Base-by-base conservation (phyloP, 2,888 invertebrate genomes). In the Aleiodes testaceus region DNA sequence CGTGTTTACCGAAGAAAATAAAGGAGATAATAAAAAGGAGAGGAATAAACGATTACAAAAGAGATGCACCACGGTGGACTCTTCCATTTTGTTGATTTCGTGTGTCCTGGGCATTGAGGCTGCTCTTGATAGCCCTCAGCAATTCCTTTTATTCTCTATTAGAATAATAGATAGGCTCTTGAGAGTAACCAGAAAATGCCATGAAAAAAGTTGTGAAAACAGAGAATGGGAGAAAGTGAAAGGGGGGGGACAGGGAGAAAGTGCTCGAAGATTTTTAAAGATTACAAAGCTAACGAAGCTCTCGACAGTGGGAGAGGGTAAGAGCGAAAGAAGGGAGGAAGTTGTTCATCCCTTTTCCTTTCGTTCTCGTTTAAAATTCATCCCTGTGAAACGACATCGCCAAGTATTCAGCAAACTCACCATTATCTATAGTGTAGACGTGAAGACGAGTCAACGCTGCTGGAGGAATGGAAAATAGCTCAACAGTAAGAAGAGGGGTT, bases 361-460 rank as follows among this genome's bases (percentile, higher is more conserved):
- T 44, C 42, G 42, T 53, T 52, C 52, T 18, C 20, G n/a, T 50
- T 66, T 66, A 66, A 66, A 66, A 66, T 66, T 36, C 66, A 50
- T 52, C 66, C 30, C 52, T 44, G 26, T 30, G 12, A 55, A 55
- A 26, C 20, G 52, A 42, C 20, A 52, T 42, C n/a, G 36, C 52
- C 50, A 50, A 66, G 66, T 55, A 26, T 26, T 30, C 30, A 30
- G n/a, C 55, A 30, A 55, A 30, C 55, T 55, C 59, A 36, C 42
- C 36, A 18, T 59, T 36, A 59, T 59, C 18, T 59, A 59, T 36
- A 59, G 36, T 3, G 30, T 30, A 30, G 55, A 36, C 59, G 59
- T 59, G 36, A 42, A 42, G 36, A 42, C 59, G 26, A 59, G 36
- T 16, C 59, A 59, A 16, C 59, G 59, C n/a, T 12, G n/a, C 42